Conservation (phyloP, 2,888 invertebrate species). For the Leptodirus hochenwartii region DNA sequence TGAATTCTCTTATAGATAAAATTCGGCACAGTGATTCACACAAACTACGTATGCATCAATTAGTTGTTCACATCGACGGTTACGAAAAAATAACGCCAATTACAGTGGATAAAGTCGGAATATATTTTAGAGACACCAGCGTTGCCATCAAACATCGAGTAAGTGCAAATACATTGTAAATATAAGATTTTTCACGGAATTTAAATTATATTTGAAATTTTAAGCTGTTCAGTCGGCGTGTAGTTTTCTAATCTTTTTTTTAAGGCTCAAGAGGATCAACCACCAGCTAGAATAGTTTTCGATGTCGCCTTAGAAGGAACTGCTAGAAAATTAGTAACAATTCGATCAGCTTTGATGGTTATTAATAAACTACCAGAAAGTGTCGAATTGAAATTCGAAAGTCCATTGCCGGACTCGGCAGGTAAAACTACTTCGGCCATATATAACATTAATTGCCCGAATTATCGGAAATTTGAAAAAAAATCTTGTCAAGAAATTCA, state of each 20-base stretch:
- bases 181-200: neutral
- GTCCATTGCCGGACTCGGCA: constrained; percentile 27
- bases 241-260: constrained; percentile 4
- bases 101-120: constrained; percentile 88
- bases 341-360: constrained; percentile 75
- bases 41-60: constrained; percentile 64
- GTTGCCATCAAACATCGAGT: constrained; percentile 24
- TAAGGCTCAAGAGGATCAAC: constrained; percentile 17
- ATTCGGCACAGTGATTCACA: constrained; percentile 55
- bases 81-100: constrained; percentile 80
- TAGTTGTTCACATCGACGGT: constrained; percentile 75
- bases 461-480: neutral
- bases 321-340: constrained; percentile 81
- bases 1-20: too few relatives aligned
- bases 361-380: constrained; percentile 56
- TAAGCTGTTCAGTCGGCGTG: too few relatives aligned
- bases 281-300: constrained; percentile 68
- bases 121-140: constrained; percentile 64
- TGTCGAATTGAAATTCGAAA: constrained; percentile 54
- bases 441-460: too few relatives aligned
- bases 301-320: constrained; percentile 84
- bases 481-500: neutral
- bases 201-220: neutral
- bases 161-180: too few relatives aligned
- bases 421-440: constrained; percentile 20